Evolutionary conservation across 2,797 vertebrate genomes (phyloP).

Genomic region (Mormyrus proboscirostris): DNA sequence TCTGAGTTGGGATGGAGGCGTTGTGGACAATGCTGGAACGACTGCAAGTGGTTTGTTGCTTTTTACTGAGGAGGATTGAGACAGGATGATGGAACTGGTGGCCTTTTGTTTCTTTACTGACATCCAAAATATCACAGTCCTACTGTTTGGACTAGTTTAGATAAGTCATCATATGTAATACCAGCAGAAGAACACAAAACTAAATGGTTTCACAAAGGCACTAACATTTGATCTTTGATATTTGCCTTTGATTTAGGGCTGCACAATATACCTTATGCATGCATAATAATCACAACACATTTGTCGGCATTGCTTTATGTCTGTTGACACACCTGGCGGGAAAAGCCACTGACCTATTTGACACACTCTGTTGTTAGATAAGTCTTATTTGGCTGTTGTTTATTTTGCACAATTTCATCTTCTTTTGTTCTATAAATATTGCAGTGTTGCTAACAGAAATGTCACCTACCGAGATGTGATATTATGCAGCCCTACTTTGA

Average conservation of each 20-base stretch:
- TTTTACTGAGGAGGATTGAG: neutral
- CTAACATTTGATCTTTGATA: neutral
- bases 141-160: neutral
- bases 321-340: neutral
- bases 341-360: neutral
- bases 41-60: neutral
- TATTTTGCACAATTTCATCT: neutral
- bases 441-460: neutral
- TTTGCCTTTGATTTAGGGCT: neutral
- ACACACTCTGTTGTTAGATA: neutral
- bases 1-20: neutral
- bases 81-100: neutral
- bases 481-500: neutral
- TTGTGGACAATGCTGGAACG: neutral
- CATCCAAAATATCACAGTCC: neutral
- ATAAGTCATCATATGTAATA: neutral
- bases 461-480: neutral
- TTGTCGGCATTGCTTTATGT: neutral
- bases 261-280: neutral
- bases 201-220: neutral
- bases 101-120: neutral
- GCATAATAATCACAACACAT: neutral
- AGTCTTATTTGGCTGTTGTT: neutral
- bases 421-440: neutral
- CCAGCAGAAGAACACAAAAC: neutral